Evolutionary conservation across 1,140 invertebrate species (phyloP).

Genomic region (Araneus ventricosus): DNA sequence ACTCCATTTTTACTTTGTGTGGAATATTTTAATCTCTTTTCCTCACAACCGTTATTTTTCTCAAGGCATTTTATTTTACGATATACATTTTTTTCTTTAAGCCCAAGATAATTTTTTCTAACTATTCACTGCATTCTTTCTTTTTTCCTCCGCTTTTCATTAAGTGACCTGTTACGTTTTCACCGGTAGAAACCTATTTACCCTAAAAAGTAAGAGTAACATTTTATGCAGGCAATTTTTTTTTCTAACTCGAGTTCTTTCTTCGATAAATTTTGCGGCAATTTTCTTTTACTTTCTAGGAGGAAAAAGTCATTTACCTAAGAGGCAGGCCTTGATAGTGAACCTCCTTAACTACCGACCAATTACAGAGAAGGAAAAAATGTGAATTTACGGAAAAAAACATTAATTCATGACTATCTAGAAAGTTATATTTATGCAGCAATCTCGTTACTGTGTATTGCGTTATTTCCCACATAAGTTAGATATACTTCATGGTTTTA

Average conservation of each 20-base stretch:
- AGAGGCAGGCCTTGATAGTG: background rate
- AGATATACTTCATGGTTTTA: background rate
- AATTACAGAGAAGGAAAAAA: background rate
- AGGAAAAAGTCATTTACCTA: conserved; percentile 34
- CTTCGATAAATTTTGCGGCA: conserved; percentile 1
- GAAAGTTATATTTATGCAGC: background rate
- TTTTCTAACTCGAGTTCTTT: background rate
- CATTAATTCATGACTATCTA: background rate
- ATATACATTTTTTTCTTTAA: background rate
- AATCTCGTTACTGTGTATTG: background rate
- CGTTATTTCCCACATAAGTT: background rate
- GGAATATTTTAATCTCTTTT: conserved; percentile 50
- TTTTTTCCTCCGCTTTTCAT: conserved; percentile 21
- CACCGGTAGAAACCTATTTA: conserved; percentile 36
- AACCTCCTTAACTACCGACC: background rate
- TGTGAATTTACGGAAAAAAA: background rate
- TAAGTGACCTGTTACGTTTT: conserved; percentile 60
- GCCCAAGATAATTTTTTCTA: background rate
- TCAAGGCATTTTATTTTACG: conserved; percentile 45
- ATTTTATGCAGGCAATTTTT: background rate
- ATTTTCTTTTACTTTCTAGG: conserved; percentile 5
- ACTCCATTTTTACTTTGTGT: conserved; percentile 26
- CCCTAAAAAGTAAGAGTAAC: background rate
- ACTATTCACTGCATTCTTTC: background rate
- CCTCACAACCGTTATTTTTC: conserved; percentile 44